Conservation (phyloP, 2,888 invertebrate species). For the Campoplex nolae region DNA sequence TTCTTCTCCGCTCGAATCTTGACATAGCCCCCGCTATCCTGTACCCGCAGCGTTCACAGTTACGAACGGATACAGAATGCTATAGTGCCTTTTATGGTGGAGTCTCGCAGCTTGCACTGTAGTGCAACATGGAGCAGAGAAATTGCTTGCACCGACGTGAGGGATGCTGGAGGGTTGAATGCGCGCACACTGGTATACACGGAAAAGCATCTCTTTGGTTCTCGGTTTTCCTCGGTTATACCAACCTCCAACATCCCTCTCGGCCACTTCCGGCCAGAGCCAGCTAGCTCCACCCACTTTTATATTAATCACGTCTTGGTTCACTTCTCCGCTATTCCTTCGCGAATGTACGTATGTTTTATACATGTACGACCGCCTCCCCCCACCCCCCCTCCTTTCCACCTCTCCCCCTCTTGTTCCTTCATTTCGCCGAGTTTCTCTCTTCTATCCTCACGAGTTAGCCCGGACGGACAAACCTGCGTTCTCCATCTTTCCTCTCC, state of each 20-base stretch:
- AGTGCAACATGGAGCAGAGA: conserved; percentile 46
- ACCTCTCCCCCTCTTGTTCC: conserved; percentile 14
- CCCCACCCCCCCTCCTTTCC: conserved; percentile 1
- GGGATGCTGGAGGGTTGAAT: conserved; percentile 65
- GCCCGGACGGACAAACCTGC: conserved; percentile 46
- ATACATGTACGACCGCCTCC: background rate
- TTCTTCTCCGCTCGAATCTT: background rate
- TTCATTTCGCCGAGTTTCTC: conserved; percentile 29
- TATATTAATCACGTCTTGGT: conserved; percentile 84
- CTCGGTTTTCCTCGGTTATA: conserved; percentile 77
- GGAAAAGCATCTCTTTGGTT: conserved; percentile 76
- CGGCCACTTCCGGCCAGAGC: conserved; percentile 83
- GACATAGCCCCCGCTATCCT: background rate
- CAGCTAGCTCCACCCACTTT: conserved; percentile 82
- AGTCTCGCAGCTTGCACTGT: conserved; percentile 9
- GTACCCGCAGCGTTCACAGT: background rate
- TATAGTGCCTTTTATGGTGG: conserved; percentile 8
- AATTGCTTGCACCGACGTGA: conserved; percentile 47
- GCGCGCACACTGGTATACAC: conserved; percentile 69
- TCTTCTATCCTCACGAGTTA: conserved; percentile 44
- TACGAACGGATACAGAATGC: background rate
- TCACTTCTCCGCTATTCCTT: conserved; percentile 77
- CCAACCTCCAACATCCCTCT: conserved; percentile 79
- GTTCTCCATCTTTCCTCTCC: conserved; percentile 80
- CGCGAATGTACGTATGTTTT: conserved; percentile 19